phyloP scores from a whole-genome alignment of 2,113 vertebrate species.

The Myiagra hebetior region DNA sequence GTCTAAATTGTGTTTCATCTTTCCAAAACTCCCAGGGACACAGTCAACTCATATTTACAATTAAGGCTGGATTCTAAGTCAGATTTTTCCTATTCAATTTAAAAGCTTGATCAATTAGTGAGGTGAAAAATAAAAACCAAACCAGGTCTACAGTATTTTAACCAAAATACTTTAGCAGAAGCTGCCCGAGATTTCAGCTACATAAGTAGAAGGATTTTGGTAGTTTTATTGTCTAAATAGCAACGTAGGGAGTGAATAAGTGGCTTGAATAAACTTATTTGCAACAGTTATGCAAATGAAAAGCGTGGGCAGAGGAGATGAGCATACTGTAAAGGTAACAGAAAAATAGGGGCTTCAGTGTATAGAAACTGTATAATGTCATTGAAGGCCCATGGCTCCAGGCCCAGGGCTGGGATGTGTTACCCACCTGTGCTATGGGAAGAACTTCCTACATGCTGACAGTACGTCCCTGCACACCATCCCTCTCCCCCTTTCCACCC shows the following conservation, averaged over 20 bases:
- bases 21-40: not conserved
- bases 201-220: not conserved
- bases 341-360: not conserved
- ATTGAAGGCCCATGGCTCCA: not conserved
- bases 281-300: not conserved
- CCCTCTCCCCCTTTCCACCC: not conserved
- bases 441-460: not conserved
- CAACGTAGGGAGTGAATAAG: not conserved
- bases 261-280: not conserved
- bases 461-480: not conserved
- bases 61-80: not conserved
- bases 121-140: not conserved
- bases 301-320: not conserved
- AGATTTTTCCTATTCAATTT: not conserved
- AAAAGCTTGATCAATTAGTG: not conserved
- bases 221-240: not conserved
- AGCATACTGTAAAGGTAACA: not conserved
- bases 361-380: not conserved
- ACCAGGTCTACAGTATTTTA: not conserved
- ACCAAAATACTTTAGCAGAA: not conserved
- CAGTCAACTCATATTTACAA: not conserved
- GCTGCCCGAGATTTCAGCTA: not conserved
- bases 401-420: not conserved
- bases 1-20: constrained; percentile 8
- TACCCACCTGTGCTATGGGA: not conserved